Base-by-base conservation (phyloP, 2,797 vertebrate species). In the Notolabrus celidotus region DNA sequence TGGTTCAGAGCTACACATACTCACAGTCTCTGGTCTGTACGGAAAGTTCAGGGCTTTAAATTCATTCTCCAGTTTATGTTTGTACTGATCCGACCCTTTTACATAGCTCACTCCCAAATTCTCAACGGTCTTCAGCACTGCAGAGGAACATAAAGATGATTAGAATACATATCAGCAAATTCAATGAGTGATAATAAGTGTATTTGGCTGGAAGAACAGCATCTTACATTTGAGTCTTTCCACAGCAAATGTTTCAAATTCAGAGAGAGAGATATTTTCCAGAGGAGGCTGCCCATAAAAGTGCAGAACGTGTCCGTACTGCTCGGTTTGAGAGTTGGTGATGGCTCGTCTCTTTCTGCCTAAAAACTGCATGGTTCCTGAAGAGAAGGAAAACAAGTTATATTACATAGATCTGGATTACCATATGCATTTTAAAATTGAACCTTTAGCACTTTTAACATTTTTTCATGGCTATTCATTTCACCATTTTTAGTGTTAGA, bases 91-190 rank as follows among this genome's bases (percentile, higher is more conserved):
- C 1, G 74, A 81, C n/a, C 15, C 22, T 88, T 93, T 98, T 68
- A 93, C 20, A 12, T 85, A 84, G 85, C 95, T 96, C 76, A 99
- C 95, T 12, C 98, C 97, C 34, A 97, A 86, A 86, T 94, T 97
- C 85, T 99, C 98, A 67, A 97, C 64, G 0, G 92, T 82, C 92
- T 99, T 99, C 77, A 99, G 92, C 81, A 99, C 98, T 99, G 60
- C n/a, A 74, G 63, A 5, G 23, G 22, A 15, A 80, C 43, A 6
- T 56, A 55, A 55, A 39, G 6, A n/a, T 61, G 0, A 62, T 7
- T 7, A 6, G 31, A 50, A 34, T 11, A 41, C 25, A 16, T 22
- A 36, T 2, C 2, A 17, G 10, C 5, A 36, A 2, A 27, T 22
- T 19, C 31, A 0, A 41, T 31, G 52, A 2, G 23, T 10, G 7